These are phyloP conservation scores for Leiothrix lutea DNA, from an alignment of 2,113 vertebrate genomes.

Conservation along the genomic window DNA sequence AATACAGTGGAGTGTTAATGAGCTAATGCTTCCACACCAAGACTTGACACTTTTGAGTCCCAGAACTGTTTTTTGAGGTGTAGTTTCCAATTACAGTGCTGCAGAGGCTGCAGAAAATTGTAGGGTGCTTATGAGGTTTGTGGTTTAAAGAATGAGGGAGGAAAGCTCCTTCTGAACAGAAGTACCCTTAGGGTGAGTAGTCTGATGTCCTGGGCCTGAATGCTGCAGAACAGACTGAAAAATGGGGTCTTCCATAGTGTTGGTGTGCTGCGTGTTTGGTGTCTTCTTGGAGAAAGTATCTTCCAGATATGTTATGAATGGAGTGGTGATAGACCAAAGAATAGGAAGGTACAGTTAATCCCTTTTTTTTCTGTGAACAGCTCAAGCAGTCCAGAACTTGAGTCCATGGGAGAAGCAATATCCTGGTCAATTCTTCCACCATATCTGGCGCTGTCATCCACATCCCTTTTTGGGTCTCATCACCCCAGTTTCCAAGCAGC, in stretches of 20 bases:
- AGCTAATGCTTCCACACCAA: conserved; percentile 52
- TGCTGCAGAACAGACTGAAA: neutral
- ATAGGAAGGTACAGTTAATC: neutral
- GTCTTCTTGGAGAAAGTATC: neutral
- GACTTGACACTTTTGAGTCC: conserved; percentile 48
- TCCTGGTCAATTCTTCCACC: neutral
- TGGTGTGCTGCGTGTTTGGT: neutral
- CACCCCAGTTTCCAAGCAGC: neutral
- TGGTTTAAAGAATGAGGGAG: neutral
- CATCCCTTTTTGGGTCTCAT: neutral
- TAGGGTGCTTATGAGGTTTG: neutral
- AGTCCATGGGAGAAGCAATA: neutral
- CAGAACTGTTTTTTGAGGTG: conserved; percentile 27
- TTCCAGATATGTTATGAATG: neutral
- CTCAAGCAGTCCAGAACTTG: neutral
- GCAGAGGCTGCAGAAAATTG: neutral
- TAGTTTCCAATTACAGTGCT: conserved; percentile 27
- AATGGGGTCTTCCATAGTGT: rapidly evolving
- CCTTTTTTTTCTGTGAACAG: neutral
- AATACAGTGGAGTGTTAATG: conserved; percentile 35
- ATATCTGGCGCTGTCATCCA: neutral
- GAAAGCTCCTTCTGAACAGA: neutral
- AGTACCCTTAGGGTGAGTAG: neutral
- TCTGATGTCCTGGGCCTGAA: neutral
- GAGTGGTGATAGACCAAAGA: neutral